These are phyloP conservation scores for Phasia obesa DNA, from an alignment of 2,888 invertebrate genomes.

Conservation along the genomic window DNA sequence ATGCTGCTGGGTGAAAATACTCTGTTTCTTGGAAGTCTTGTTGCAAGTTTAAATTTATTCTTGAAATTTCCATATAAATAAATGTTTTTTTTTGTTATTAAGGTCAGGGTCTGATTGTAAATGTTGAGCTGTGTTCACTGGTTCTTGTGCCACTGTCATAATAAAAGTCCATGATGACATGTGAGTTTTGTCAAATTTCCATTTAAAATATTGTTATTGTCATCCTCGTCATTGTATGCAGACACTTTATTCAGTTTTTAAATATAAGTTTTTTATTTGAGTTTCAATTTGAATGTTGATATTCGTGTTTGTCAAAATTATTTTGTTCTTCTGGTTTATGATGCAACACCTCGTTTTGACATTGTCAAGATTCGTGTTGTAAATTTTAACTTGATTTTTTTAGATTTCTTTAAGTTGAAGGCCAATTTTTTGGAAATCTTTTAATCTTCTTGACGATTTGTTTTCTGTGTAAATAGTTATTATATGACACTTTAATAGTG, in stretches of 20 bases:
- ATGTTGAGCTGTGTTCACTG: slow-evolving; percentile 5
- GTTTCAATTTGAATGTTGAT: slow-evolving; percentile 20
- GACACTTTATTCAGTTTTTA: neutral
- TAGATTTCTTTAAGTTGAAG: slow-evolving; percentile 48
- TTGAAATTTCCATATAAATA: slow-evolving; percentile 35
- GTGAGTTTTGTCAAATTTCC: slow-evolving; percentile 59
- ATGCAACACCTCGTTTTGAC: slow-evolving; percentile 35
- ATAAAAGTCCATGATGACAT: slow-evolving; percentile 53
- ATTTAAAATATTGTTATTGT: slow-evolving; percentile 49
- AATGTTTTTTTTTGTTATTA: slow-evolving; percentile 62
- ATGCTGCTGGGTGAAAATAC: neutral
- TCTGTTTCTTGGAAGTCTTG: slow-evolving; percentile 21
- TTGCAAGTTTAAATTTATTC: slow-evolving; percentile 36
- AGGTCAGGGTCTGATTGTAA: slow-evolving; percentile 65
- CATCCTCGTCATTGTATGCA: slow-evolving; percentile 22
- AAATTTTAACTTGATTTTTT: slow-evolving; percentile 62
- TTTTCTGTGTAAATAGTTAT: neutral
- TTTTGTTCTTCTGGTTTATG: slow-evolving; percentile 4
- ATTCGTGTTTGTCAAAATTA: slow-evolving; percentile 25
- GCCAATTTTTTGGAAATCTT: slow-evolving; percentile 24
- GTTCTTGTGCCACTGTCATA: neutral
- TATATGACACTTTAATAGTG: neutral
- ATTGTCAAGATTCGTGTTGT: slow-evolving; percentile 52
- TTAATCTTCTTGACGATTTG: slow-evolving; percentile 2
- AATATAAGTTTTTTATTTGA: neutral